Conservation (phyloP, 2,797 vertebrate genomes). For the Rhabdomys pumilio region DNA sequence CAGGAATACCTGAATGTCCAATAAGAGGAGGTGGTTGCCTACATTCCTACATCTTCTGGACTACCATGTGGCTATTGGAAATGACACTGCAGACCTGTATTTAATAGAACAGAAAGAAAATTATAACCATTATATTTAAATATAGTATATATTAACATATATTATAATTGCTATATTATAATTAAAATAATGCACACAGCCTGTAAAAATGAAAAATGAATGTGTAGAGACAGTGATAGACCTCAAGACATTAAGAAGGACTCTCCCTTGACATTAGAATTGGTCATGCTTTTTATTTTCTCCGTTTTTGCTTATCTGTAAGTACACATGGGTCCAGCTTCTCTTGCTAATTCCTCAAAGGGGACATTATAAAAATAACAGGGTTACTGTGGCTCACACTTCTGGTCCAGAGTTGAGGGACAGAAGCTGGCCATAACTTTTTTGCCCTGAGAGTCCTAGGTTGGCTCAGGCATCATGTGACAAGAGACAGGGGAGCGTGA, state of each 20-base stretch:
- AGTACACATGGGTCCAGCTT: not conserved
- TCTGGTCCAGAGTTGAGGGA: not conserved
- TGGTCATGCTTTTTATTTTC: slow-evolving; percentile 47
- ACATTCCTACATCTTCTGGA: not conserved
- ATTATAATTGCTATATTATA: not conserved
- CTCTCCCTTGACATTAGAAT: slow-evolving; percentile 10
- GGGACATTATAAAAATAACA: not conserved
- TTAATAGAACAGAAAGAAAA: slow-evolving; percentile 7
- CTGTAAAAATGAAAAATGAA: slow-evolving; percentile 57
- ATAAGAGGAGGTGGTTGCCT: not conserved
- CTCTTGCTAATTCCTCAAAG: not conserved
- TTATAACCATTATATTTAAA: not conserved
- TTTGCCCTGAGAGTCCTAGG: not conserved
- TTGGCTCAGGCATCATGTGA: not conserved
- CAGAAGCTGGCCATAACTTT: not conserved
- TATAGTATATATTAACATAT: not conserved
- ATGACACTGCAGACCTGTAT: slow-evolving; percentile 19
- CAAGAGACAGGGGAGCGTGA: not conserved
- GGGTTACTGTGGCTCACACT: not conserved
- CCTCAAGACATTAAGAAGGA: not conserved
- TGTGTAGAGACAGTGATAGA: not conserved
- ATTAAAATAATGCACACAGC: slow-evolving; percentile 1
- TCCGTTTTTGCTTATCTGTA: slow-evolving; percentile 38
- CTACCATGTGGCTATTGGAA: slow-evolving; percentile 32
- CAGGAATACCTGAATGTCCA: slow-evolving; percentile 1